Percentiles rank a stretch among this genome's conserved stretches.
These are phyloP conservation scores for Crotalus horridus DNA, from an alignment of 2,113 vertebrate genomes.

Conservation along the genomic window DNA sequence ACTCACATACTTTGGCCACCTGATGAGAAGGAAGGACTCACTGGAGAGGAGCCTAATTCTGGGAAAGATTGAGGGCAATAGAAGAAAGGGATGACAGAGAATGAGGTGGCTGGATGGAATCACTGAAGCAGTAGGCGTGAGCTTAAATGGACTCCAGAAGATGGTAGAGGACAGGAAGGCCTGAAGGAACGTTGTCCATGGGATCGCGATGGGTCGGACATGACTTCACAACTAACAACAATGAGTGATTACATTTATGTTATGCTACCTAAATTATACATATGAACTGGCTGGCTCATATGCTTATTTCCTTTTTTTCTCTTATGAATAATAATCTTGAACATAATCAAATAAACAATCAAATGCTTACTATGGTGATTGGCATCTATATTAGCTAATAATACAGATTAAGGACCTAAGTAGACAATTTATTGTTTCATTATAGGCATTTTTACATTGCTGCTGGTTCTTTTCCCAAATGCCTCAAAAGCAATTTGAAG, in stretches of 20 bases:
- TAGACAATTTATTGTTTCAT: neutral
- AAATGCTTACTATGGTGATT: neutral
- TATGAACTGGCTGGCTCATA: neutral
- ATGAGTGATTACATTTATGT: neutral
- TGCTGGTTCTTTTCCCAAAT: neutral
- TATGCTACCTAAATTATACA: neutral
- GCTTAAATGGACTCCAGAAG: too few species aligned
- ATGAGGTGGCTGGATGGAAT: too few species aligned
- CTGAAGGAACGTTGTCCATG: too few species aligned
- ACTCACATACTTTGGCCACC: too few species aligned
- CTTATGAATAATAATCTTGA: neutral
- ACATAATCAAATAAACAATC: neutral
- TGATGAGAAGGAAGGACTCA: too few species aligned
- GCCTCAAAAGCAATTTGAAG: neutral
- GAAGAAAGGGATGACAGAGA: too few species aligned
- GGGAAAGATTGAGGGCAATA: too few species aligned
- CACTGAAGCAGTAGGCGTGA: too few species aligned
- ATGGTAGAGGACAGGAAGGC: too few species aligned
- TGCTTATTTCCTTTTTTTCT: neutral
- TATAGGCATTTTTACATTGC: neutral
- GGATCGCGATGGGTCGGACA: too few species aligned
- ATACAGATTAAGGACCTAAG: neutral
- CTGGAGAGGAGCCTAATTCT: too few species aligned
- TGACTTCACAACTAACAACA: too few species aligned
- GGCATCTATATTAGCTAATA: neutral